Base-by-base conservation (phyloP, 2,888 invertebrate species). In the Pandemis corylana region DNA sequence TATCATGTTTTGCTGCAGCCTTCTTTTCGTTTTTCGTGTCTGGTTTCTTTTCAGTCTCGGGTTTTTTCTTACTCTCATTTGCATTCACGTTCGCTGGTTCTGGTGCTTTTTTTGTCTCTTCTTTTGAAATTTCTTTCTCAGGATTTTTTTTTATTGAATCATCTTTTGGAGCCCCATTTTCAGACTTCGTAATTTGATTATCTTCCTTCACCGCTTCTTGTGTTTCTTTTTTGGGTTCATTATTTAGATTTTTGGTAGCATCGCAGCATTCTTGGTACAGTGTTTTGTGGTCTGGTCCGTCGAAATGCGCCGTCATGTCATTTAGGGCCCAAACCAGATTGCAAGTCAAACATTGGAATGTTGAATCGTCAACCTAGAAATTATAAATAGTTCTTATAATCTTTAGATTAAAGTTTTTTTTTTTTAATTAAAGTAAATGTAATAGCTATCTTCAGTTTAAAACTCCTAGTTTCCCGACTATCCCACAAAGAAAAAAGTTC, bases 261-360 rank as follows among this genome's bases (percentile, higher is more conserved):
- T 76, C 62, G 44, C 68, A 76, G 69, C 80, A 80, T 44, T 72
- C 65, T 59, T 80, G 71, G 61, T 81, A 78, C 2, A 76, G 66
- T 7, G 76, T 68, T 62, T 75, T 80, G 76, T 87, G 87, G n/a
- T 79, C 72, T 6, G 15, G 10, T 41, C 75, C 64, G 28, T 78
- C 61, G 42, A 83, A 81, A 76, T 87, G 87, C 2, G 41, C 41
- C 2, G 44, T 62, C 3, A 84, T 74, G 5, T 77, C 67, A n/a
- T 76, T 74, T 5, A 77, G 44, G n/a, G 78, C 76, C 12, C 81
- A 74, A 0, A 85, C 78, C 44, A 73, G 66, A 63, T 86, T 86
- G 76, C 90, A 90, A 13, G 85, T 89, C 42, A 89, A 73, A 62
- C 90, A 90, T 12, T 89, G 89, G 76, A 84, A 84, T 0, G 84